Conservation (phyloP, 2,888 invertebrate species). For the Lymantria monacha region DNA sequence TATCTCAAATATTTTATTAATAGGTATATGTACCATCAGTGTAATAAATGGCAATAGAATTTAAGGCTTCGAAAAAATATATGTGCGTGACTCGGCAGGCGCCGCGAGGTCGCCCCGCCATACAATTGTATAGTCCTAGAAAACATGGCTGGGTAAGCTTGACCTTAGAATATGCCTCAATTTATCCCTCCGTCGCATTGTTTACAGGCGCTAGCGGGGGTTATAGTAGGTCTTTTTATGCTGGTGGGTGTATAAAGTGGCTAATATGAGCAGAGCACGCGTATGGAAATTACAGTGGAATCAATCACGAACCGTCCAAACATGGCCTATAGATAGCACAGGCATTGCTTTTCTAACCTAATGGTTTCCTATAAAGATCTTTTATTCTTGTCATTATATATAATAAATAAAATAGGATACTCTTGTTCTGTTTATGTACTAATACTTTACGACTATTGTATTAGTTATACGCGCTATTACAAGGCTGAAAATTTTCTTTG, state of each 20-base stretch:
- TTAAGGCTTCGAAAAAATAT: constrained; percentile 70
- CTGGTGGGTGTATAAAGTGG: constrained; percentile 69
- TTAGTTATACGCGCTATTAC: too few species aligned
- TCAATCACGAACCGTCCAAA: constrained; percentile 77
- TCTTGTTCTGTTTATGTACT: neutral
- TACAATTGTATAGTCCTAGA: constrained; percentile 72
- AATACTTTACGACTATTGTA: neutral
- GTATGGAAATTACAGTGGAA: constrained; percentile 80
- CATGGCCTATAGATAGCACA: constrained; percentile 66
- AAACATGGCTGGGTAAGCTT: constrained; percentile 50
- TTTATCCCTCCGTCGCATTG: constrained; percentile 32
- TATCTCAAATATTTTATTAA: constrained; percentile 34
- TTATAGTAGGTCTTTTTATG: constrained; percentile 33
- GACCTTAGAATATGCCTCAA: constrained; percentile 48
- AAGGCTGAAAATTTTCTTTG: too few species aligned
- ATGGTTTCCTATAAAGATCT: constrained; percentile 62
- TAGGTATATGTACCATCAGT: constrained; percentile 35
- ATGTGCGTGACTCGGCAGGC: constrained; percentile 80
- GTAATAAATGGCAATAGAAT: constrained; percentile 54
- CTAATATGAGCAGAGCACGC: constrained; percentile 78
- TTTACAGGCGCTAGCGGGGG: constrained; percentile 20
- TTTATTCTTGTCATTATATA: constrained; percentile 28
- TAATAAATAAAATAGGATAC: neutral
- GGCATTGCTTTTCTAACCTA: constrained; percentile 63
- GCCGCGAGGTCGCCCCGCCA: constrained; percentile 72